Percentiles rank a stretch among this genome's conserved stretches.
These are phyloP conservation scores for Andrena bicolor DNA, from an alignment of 2,888 invertebrate species.

Conservation along the genomic window DNA sequence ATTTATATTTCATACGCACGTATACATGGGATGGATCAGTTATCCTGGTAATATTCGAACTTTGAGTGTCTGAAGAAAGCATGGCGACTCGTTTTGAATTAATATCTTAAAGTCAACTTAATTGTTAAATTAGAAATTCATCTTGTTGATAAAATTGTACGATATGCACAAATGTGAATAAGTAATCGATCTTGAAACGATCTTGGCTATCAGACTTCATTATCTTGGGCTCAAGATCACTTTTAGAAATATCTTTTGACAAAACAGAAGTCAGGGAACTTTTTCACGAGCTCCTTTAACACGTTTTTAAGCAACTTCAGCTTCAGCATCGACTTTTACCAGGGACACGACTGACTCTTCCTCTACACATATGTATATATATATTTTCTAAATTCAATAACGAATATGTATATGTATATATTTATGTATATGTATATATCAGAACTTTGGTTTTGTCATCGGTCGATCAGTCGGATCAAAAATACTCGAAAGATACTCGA, in stretches of 20 bases:
- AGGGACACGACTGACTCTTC: neutral
- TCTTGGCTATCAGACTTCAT: no score
- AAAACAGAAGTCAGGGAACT: no score
- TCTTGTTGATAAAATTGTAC: no score
- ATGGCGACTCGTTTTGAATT: neutral
- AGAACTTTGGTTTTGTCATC: slow-evolving; percentile 72
- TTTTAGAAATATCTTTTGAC: no score
- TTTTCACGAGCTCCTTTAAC: neutral
- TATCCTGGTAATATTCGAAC: neutral
- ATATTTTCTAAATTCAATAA: slow-evolving; percentile 53
- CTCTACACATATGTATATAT: slow-evolving; percentile 5
- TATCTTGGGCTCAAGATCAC: no score
- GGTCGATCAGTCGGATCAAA: slow-evolving; percentile 71
- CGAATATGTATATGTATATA: slow-evolving; percentile 56
- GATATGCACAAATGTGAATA: no score
- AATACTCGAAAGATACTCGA: slow-evolving; percentile 67
- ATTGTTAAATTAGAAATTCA: no score
- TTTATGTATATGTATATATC: slow-evolving; percentile 66
- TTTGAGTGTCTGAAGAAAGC: neutral
- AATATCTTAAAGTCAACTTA: neutral
- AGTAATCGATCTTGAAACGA: no score
- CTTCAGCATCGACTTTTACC: neutral
- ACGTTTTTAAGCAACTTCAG: neutral
- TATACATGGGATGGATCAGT: slow-evolving; percentile 1
- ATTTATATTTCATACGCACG: slow-evolving; percentile 29